These are phyloP conservation scores for Halictus ligatus DNA, from an alignment of 2,888 invertebrate species.

Conservation along the genomic window DNA sequence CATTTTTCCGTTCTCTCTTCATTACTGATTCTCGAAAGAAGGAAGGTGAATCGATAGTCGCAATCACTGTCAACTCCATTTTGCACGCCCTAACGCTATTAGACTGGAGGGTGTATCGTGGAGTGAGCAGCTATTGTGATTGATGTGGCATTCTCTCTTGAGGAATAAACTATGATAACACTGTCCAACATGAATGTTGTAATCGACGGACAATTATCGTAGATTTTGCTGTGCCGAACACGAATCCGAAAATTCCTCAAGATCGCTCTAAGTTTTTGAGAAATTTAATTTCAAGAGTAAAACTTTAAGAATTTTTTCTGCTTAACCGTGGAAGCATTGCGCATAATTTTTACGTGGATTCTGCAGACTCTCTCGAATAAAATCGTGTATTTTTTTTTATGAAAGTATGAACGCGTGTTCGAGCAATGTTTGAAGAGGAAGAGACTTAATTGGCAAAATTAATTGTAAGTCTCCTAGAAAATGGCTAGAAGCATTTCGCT, in stretches of 20 bases:
- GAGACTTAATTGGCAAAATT: not conserved
- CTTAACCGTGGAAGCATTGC: not conserved
- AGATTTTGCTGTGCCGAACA: not conserved
- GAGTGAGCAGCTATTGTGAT: not conserved
- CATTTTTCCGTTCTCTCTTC: constrained; percentile 70
- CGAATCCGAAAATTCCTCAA: too few species aligned
- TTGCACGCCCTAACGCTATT: not conserved
- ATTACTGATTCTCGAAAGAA: constrained; percentile 30
- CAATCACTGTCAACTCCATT: not conserved
- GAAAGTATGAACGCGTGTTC: not conserved
- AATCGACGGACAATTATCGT: not conserved
- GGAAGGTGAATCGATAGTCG: not conserved
- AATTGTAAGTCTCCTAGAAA: not conserved
- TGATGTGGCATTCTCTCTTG: not conserved
- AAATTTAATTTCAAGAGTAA: not conserved
- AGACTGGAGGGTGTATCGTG: not conserved
- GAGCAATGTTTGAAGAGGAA: not conserved
- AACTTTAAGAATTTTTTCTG: not conserved
- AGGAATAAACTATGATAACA: not conserved
- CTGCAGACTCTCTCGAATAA: not conserved
- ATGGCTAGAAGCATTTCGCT: not conserved
- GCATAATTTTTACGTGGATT: not conserved
- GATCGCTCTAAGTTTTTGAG: not conserved
- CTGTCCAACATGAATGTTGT: not conserved
- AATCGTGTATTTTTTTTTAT: not conserved